Base-by-base conservation (phyloP, 2,888 invertebrate genomes). In the Nephrocerus scutellatus region DNA sequence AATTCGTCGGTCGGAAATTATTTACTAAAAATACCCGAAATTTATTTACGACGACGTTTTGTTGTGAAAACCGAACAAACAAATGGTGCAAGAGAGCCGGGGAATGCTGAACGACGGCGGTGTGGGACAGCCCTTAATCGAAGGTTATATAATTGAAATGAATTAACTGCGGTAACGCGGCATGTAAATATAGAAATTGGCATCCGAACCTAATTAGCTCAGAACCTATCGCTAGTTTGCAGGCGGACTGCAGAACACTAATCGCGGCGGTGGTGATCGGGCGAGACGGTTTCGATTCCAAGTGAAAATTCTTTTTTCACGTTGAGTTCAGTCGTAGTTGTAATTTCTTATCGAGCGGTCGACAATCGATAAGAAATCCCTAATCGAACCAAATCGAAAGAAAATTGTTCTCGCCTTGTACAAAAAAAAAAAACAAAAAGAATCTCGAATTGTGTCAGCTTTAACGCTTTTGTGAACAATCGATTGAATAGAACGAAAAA, bases 281-380 rank as follows among this genome's bases (percentile, higher is more conserved):
- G 46, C 41, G 44, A 30, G 48, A 41, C 50, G 51, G 50, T 54
- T 52, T 55, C 49, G 48, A 50, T 51, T 41, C 46, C n/a, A n/a
- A n/a, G n/a, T n/a, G n/a, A n/a, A n/a, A n/a, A n/a, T 48, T 49
- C 51, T 45, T 50, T 44, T 44, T 22, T 10, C 26, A 47, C 48
- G 51, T 55, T 55, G 54, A 49, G 55, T 55, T 59, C 62, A 68
- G 68, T 68, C 63, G 61, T 60, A 62, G 60, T 57, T 64, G 52
- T 59, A 61, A 64, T 60, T 61, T 65, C 59, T 58, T 55, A 59
- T 57, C 63, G 66, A 62, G 58, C 65, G 63, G 67, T 61, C 63
- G 63, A 56, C 52, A 59, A 49, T 55, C 59, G 57, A 53, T 51
- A 55, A 41, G 39, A 50, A 55, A 48, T 43, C 54, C 50, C 40